Percentiles rank a stretch among this genome's conserved stretches.
Conservation (phyloP, 2,888 invertebrate genomes). For the Oligia latruncula region DNA sequence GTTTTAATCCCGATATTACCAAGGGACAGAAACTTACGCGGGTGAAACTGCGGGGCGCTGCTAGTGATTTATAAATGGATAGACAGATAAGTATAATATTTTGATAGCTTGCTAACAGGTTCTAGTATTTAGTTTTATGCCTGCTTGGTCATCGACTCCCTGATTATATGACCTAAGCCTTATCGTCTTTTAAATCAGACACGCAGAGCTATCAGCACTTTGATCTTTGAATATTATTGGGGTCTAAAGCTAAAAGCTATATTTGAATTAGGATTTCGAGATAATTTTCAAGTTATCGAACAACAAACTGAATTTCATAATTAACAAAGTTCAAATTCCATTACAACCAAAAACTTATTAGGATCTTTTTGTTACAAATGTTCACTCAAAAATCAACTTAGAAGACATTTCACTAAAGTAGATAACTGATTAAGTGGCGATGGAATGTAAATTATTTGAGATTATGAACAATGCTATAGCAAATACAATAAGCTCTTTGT, state of each 20-base stretch:
- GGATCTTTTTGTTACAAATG: too few relatives aligned
- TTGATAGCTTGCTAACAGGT: neutral
- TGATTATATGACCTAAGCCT: neutral
- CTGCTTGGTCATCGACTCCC: constrained; percentile 5
- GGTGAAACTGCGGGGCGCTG: too few relatives aligned
- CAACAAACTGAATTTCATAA: neutral
- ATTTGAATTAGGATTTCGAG: neutral
- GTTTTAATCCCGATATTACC: too few relatives aligned
- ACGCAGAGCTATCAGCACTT: constrained; percentile 13
- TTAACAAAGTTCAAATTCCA: too few relatives aligned
- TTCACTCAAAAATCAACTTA: too few relatives aligned
- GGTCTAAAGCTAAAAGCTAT: neutral
- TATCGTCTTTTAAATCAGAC: constrained; percentile 20
- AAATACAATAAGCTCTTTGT: neutral
- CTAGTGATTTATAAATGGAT: neutral
- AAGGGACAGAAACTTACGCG: too few relatives aligned
- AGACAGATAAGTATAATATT: neutral
- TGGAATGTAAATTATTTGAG: too few relatives aligned
- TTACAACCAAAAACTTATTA: too few relatives aligned
- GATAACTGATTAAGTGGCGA: too few relatives aligned
- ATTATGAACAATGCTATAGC: too few relatives aligned
- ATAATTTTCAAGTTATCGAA: neutral
- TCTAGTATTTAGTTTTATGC: neutral
- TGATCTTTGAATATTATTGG: constrained; percentile 1
- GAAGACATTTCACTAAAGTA: too few relatives aligned